Percentiles rank a stretch among this genome's conserved stretches.
phyloP scores from a whole-genome alignment of 2,797 vertebrate genomes.

The Manis pentadactyla region DNA sequence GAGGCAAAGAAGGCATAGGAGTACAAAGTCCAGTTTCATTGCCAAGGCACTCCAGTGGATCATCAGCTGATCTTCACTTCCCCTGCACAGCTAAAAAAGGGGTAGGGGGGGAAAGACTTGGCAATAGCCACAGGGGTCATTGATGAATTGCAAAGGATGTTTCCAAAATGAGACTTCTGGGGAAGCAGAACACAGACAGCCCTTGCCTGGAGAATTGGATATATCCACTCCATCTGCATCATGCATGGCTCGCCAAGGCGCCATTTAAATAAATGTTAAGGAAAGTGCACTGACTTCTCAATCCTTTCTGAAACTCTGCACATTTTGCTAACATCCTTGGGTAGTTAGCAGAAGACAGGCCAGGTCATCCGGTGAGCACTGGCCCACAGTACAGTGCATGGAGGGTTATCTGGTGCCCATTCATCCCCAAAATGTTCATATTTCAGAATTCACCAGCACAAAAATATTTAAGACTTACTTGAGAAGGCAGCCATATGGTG shows the following conservation, averaged over 20 bases:
- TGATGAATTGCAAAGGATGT: background rate
- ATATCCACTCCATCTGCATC: background rate
- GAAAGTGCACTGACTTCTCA: background rate
- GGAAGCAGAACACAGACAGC: background rate
- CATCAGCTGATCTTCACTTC: background rate
- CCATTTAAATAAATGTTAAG: background rate
- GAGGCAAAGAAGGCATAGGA: background rate
- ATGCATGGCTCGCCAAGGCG: background rate
- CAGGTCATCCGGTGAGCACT: background rate
- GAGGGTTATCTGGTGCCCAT: background rate
- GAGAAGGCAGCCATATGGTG: background rate
- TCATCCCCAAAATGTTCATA: background rate
- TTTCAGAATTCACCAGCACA: background rate
- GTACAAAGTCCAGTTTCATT: background rate
- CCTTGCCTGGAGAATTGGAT: background rate
- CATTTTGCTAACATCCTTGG: background rate
- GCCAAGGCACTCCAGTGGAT: background rate
- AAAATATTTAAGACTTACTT: background rate
- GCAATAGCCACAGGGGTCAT: background rate
- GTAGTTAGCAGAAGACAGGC: background rate
- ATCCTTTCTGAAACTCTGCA: background rate
- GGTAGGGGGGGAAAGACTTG: background rate
- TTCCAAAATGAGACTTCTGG: background rate
- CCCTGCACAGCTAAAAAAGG: background rate
- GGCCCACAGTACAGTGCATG: accelerated